Conservation (phyloP, 2,113 vertebrate species). For the Sebastes fasciatus region DNA sequence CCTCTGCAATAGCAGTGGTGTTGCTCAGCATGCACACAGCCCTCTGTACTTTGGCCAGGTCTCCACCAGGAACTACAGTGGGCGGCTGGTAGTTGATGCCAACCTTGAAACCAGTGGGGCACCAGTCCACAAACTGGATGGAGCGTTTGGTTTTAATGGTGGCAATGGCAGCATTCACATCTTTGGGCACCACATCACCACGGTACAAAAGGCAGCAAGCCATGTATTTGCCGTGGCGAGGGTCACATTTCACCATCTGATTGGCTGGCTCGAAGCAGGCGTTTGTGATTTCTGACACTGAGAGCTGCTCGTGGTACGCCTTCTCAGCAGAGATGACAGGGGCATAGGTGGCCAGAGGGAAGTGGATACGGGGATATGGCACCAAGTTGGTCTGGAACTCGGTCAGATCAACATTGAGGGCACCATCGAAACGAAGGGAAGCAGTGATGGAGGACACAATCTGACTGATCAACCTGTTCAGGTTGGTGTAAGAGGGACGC, state of each 20-base stretch:
- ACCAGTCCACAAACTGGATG: too few relatives aligned
- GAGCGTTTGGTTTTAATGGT: too few relatives aligned
- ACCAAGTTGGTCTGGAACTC: conserved; percentile 89
- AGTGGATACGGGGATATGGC: conserved; percentile 81
- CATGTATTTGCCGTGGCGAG: conserved; percentile 86
- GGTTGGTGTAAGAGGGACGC: conserved; percentile 86
- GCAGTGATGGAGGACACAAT: conserved; percentile 85
- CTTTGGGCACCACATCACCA: too few relatives aligned
- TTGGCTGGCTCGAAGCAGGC: conserved; percentile 70
- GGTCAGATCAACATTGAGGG: conserved; percentile 90
- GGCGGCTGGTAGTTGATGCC: too few relatives aligned
- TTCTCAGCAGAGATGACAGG: conserved; percentile 11
- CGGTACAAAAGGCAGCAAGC: conserved; percentile 86
- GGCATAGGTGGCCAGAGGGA: conserved; percentile 83
- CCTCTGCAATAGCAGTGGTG: conserved; percentile 88
- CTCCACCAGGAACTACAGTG: too few relatives aligned
- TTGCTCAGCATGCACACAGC: too few relatives aligned
- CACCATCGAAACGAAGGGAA: conserved; percentile 87
- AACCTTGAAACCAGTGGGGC: too few relatives aligned
- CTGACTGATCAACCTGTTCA: conserved; percentile 81
- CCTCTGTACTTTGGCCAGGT: too few relatives aligned
- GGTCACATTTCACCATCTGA: conserved; percentile 86
- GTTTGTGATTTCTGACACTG: conserved; percentile 7
- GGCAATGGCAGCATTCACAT: too few relatives aligned
- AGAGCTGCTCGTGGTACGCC: conserved; percentile 9